phyloP scores from a whole-genome alignment of 2,888 invertebrate genomes.

The Leucophenga maculata region DNA sequence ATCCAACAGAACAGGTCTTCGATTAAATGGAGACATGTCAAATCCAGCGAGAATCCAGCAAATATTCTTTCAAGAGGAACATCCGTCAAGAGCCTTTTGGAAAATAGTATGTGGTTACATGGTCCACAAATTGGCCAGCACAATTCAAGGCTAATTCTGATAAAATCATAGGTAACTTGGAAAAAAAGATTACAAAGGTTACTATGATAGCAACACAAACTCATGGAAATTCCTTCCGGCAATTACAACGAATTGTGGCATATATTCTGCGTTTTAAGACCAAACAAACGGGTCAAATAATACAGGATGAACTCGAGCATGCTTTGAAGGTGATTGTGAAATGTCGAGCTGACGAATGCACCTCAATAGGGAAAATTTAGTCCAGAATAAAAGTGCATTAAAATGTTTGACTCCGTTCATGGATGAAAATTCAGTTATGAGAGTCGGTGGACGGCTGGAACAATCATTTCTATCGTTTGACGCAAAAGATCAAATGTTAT shows the following conservation, averaged over 20 bases:
- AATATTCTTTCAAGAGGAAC: constrained; percentile 18
- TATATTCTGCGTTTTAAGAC: neutral
- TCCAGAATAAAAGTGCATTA: neutral
- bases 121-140: neutral
- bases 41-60: constrained; percentile 21
- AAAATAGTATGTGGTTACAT: constrained; percentile 37
- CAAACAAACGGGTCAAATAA: neutral
- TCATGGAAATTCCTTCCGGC: too few relatives aligned
- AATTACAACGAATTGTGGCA: neutral
- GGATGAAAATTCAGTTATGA: constrained; percentile 44
- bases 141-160: too few relatives aligned
- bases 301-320: neutral
- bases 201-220: too few relatives aligned
- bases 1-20: neutral
- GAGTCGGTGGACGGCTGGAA: constrained; percentile 52
- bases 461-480: constrained; percentile 37
- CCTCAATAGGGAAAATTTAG: neutral
- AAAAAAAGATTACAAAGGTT: too few relatives aligned
- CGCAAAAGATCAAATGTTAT: constrained; percentile 48
- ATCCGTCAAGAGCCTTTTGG: constrained; percentile 43
- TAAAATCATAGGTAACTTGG: too few relatives aligned
- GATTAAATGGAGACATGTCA: constrained; percentile 20
- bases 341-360: neutral
- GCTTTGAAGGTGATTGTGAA: neutral
- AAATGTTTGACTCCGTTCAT: constrained; percentile 37